Conservation (phyloP, 35 echinoderm and acorn worm species). For the Apostichopus parvimensis region DNA sequence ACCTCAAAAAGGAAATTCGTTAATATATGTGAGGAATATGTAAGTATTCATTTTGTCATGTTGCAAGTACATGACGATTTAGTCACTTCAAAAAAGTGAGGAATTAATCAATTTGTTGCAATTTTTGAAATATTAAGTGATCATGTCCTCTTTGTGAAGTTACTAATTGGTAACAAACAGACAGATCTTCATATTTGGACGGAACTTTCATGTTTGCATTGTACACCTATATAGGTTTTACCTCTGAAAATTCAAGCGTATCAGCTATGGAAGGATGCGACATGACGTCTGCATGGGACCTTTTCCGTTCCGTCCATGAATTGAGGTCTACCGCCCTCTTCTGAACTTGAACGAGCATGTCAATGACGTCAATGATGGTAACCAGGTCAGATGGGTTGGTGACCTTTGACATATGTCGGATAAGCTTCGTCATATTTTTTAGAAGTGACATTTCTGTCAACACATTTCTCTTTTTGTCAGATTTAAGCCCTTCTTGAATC, state of each 20-base stretch:
- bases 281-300: background rate
- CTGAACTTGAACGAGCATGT: constrained; percentile 65
- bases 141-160: too few relatives aligned
- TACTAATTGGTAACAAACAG: too few relatives aligned
- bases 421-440: constrained; percentile 24
- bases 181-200: too few relatives aligned
- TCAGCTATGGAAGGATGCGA: constrained; percentile 59
- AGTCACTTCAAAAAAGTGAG: too few relatives aligned
- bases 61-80: too few relatives aligned
- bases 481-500: background rate
- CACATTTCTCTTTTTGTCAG: background rate
- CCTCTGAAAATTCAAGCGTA: constrained; percentile 68
- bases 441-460: background rate
- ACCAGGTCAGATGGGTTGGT: constrained; percentile 78
- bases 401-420: constrained; percentile 40
- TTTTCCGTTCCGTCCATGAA: constrained; percentile 1
- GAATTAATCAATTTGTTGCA: too few relatives aligned
- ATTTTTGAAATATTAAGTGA: too few relatives aligned
- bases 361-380: constrained; percentile 59
- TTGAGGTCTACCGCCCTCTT: constrained; percentile 28
- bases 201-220: too few relatives aligned
- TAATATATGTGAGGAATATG: too few relatives aligned
- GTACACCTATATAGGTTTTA: constrained; percentile 1
- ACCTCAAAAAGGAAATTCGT: too few relatives aligned
- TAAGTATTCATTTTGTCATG: too few relatives aligned